A percentile compares a stretch with the other conserved stretches of the same genome.
Conservation (phyloP, 2,888 invertebrate genomes). For the Empis stercorea region DNA sequence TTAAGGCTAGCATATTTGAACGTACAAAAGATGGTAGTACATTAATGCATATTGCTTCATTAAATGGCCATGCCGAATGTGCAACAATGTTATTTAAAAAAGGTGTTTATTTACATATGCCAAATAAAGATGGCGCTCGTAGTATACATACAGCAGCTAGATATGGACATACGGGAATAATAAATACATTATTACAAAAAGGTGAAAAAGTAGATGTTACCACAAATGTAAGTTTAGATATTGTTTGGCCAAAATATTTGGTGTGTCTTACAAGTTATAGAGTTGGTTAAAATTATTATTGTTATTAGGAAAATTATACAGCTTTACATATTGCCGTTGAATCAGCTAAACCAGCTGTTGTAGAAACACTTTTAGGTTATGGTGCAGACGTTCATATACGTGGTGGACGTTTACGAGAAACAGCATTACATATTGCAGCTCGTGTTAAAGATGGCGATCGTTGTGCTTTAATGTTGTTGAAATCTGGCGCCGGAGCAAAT, state of each 20-base stretch:
- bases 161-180: conserved; percentile 94
- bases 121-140: conserved; percentile 89
- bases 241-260: not conserved
- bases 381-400: conserved; percentile 96
- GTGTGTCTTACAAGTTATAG: too few species aligned
- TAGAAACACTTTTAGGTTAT: conserved; percentile 88
- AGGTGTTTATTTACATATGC: conserved; percentile 98
- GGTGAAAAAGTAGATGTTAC: conserved; percentile 94
- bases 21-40: conserved; percentile 97
- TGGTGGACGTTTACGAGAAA: conserved; percentile 80
- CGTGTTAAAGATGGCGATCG: conserved; percentile 80
- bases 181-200: conserved; percentile 87
- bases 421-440: conserved; percentile 95
- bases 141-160: conserved; percentile 96
- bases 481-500: conserved; percentile 95
- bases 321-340: conserved; percentile 96
- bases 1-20: conserved; percentile 92
- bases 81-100: conserved; percentile 97
- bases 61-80: conserved; percentile 95
- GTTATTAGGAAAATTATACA: conserved; percentile 81
- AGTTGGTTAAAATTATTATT: not conserved
- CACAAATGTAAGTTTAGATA: conserved; percentile 62
- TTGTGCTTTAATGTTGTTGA: conserved; percentile 93
- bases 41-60: conserved; percentile 94
- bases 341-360: conserved; percentile 84